Percentiles rank a stretch among this genome's conserved stretches.
Conservation (phyloP, 1,140 invertebrate species). For the Kradibia gibbosae region DNA sequence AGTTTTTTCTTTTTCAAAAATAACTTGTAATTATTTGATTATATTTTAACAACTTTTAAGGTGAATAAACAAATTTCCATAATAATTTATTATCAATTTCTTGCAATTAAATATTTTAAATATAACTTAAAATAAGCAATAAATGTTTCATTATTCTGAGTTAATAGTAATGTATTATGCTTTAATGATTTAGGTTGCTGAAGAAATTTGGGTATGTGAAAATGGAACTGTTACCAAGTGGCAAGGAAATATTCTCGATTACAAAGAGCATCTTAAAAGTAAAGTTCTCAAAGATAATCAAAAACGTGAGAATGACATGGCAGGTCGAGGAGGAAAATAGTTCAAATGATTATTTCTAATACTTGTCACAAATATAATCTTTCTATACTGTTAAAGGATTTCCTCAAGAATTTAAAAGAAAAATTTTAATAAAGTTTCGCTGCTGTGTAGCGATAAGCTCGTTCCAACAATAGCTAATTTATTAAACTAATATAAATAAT, state of each 20-base stretch:
- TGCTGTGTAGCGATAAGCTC: conserved; percentile 62
- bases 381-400: conserved; percentile 34
- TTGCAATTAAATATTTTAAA: conserved; percentile 9
- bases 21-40: too few species aligned
- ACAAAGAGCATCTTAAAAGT: conserved; percentile 94
- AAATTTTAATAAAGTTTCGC: conserved; percentile 55
- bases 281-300: conserved; percentile 83
- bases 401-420: conserved; percentile 43
- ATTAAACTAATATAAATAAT: conserved; percentile 62
- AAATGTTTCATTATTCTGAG: too few species aligned
- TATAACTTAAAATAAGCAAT: not conserved
- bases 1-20: too few species aligned
- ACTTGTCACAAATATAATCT: conserved; percentile 37
- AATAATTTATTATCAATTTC: conserved; percentile 12
- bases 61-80: not conserved
- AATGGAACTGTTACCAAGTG: conserved; percentile 97
- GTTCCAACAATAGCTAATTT: conserved; percentile 68
- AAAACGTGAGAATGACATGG: conserved; percentile 67
- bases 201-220: conserved; percentile 99
- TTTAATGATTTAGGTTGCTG: conserved; percentile 83
- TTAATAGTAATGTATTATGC: too few species aligned
- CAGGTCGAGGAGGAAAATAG: conserved; percentile 63
- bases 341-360: conserved; percentile 27
- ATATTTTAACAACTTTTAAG: too few species aligned
- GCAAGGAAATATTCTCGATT: conserved; percentile 94